Percentiles rank a stretch among this genome's conserved stretches.
These are phyloP conservation scores for Hippoglossus stenolepis DNA, from an alignment of 2,113 vertebrate species.

Conservation along the genomic window DNA sequence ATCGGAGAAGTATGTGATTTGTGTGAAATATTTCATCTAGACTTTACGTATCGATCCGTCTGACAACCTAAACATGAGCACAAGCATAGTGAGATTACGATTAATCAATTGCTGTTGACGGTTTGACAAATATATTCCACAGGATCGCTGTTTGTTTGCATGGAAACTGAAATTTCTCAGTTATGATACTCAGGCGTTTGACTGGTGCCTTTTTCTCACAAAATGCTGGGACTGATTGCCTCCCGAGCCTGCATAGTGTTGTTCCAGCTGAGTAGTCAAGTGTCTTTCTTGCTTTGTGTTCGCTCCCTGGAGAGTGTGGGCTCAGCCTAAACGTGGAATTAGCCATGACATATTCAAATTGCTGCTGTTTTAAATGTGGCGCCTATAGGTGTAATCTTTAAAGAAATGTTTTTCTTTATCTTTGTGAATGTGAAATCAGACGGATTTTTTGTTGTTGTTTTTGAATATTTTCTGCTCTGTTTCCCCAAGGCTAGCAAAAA, in stretches of 20 bases:
- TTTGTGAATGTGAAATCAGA: conserved; percentile 22
- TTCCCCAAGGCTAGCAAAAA: conserved; percentile 53
- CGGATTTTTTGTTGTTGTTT: conserved; percentile 27
- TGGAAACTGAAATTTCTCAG: not conserved
- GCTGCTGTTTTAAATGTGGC: conserved; percentile 34
- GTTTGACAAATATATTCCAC: conserved; percentile 21
- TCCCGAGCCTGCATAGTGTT: conserved; percentile 48
- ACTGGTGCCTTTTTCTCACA: conserved; percentile 30
- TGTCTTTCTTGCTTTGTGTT: conserved; percentile 70
- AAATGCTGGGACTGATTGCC: conserved; percentile 61
- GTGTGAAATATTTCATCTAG: conserved; percentile 23
- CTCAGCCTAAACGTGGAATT: conserved; percentile 69
- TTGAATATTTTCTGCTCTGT: conserved; percentile 42
- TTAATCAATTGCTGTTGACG: conserved; percentile 6
- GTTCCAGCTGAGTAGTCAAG: conserved; percentile 73
- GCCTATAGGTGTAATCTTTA: conserved; percentile 41
- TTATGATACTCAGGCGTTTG: conserved; percentile 19
- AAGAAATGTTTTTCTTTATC: conserved; percentile 59
- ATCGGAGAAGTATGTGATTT: conserved; percentile 11
- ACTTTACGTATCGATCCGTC: conserved; percentile 15
- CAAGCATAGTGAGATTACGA: not conserved
- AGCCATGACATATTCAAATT: conserved; percentile 66
- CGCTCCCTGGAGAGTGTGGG: conserved; percentile 57
- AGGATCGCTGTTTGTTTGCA: conserved; percentile 16
- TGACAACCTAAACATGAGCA: conserved; percentile 15